Base-by-base conservation (phyloP, 2,888 invertebrate genomes). In the Cerastis rubricosa region DNA sequence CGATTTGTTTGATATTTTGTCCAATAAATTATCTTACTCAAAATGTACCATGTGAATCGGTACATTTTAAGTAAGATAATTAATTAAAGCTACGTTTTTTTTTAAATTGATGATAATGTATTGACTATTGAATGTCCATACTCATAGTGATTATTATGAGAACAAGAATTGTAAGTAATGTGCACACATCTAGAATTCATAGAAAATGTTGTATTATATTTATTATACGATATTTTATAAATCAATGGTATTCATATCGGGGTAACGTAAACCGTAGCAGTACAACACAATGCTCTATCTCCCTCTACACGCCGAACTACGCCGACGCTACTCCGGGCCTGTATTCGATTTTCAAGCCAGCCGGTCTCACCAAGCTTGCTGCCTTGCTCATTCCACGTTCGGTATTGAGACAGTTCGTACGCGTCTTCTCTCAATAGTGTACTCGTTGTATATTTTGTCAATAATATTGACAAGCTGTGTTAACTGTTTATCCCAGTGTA, bases 311-410 rank as follows among this genome's bases (percentile, higher is more conserved):
- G 45, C 72, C 84, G 80, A 75, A 54, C 81, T 84, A 81, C 83
- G 79, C 72, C 83, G 79, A 83, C 73, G 81, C 83, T 83, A 83
- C 87, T 66, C 43, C 49, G 54, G 22, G 51, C 25, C 49, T 81
- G 84, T 81, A 85, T 92, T 94, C 91, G 91, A 91, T 91, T 91
- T 90, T 91, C 89, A 91, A 90, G 88, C 88, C 84, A 88, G 81
- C 81, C 90, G 40, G 67, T 43, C 54, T 67, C 54, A 67, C 49
- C n/a, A 54, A 66, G 47, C 66, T 11, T 51, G 78, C 29, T 84
- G 63, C 43, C 66, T 11, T 51, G 78, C 29, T 84, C 84, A 93
- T 90, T 93, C 89, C 80, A 84, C 90, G 90, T 86, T 88, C 77
- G 84, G 78, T 84, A 85, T 85, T 88, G 85, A 83, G 83, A 70